A percentile compares a stretch with the other conserved stretches of the same genome.
Conservation (phyloP, 1,140 invertebrate genomes). For the Pectinophora gossypiella region DNA sequence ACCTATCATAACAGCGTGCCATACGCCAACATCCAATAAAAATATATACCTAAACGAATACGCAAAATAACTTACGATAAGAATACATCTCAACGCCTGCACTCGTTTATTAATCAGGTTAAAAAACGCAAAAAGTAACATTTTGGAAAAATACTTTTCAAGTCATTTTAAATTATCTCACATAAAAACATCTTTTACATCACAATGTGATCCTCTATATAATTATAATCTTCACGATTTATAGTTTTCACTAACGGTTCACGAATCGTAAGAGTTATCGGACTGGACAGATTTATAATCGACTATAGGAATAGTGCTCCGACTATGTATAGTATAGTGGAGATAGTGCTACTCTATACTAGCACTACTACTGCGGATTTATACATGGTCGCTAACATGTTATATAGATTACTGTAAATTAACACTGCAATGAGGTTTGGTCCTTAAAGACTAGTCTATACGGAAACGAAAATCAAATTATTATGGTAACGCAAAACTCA, state of each 20-base stretch:
- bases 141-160: constrained; percentile 71
- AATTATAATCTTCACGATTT: constrained; percentile 42
- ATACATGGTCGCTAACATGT: too few relatives aligned
- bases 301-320: neutral
- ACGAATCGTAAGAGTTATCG: constrained; percentile 19
- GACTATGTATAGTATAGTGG: too few relatives aligned
- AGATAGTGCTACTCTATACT: too few relatives aligned
- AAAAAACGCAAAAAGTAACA: constrained; percentile 63
- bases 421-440: constrained; percentile 54
- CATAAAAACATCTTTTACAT: constrained; percentile 70
- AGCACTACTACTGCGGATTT: too few relatives aligned
- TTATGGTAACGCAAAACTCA: constrained; percentile 62
- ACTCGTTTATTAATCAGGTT: constrained; percentile 51
- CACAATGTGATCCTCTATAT: constrained; percentile 62
- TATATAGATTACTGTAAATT: constrained; percentile 23
- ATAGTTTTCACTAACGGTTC: constrained; percentile 26
- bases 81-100: constrained; percentile 43
- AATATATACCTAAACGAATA: constrained; percentile 49
- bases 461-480: constrained; percentile 52
- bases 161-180: constrained; percentile 67
- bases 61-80: constrained; percentile 58
- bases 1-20: constrained; percentile 11
- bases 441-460: constrained; percentile 65
- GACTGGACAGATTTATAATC: constrained; percentile 3
- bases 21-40: constrained; percentile 24